A percentile compares a stretch with the other conserved stretches of the same genome.
phyloP scores from a whole-genome alignment of 2,113 vertebrate genomes.

The Pseudopipra pipra region DNA sequence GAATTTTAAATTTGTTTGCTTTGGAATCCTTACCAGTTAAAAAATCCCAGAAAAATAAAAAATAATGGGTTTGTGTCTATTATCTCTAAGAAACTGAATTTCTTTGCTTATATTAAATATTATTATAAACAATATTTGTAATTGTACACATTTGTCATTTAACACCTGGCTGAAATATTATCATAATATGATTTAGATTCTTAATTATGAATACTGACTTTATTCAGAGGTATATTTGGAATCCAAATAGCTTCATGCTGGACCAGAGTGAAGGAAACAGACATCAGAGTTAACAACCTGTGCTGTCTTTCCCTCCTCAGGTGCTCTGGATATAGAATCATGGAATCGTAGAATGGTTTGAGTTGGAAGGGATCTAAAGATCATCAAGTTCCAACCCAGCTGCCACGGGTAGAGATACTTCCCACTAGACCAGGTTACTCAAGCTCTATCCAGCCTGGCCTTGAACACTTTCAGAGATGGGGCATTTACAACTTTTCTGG shows the following conservation, averaged over 20 bases:
- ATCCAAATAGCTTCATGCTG: background rate
- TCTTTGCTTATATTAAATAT: background rate
- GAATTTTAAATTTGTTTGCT: background rate
- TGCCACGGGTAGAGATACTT: background rate
- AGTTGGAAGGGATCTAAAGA: background rate
- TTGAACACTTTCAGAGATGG: background rate
- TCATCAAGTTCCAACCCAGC: too few species aligned
- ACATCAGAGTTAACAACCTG: background rate
- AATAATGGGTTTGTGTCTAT: background rate
- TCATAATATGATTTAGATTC: background rate
- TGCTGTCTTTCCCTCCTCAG: background rate
- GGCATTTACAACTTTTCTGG: fast-evolving
- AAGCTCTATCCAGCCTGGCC: background rate
- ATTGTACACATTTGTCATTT: background rate
- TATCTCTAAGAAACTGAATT: background rate
- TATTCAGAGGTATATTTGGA: background rate
- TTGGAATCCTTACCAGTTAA: background rate
- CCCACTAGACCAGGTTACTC: background rate
- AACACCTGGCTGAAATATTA: background rate
- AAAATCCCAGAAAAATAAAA: background rate
- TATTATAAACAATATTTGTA: background rate
- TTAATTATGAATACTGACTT: background rate
- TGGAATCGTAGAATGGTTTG: background rate
- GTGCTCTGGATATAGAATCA: background rate
- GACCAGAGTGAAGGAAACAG: background rate